Evolutionary conservation across 2,113 vertebrate genomes (phyloP).

Genomic region (Oreocharis arfaki): DNA sequence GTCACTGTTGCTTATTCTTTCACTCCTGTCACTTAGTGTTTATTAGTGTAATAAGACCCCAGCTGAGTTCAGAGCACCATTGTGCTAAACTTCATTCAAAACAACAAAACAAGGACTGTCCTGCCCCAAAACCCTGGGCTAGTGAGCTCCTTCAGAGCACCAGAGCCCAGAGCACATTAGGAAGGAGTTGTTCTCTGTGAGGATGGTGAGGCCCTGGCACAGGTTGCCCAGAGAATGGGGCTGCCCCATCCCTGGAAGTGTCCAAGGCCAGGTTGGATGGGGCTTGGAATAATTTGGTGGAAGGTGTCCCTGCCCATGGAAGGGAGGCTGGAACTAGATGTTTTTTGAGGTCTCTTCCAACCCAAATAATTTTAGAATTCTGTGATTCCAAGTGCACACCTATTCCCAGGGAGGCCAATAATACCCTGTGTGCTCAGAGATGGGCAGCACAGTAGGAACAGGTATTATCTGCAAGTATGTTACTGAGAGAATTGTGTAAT

Average conservation of each 20-base stretch:
- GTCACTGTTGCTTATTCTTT: conserved; percentile 22
- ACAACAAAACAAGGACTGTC: background rate
- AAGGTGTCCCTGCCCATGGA: background rate
- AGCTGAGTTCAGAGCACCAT: conserved; percentile 6
- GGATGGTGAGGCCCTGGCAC: background rate
- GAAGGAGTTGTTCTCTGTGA: background rate
- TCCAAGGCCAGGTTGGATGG: background rate
- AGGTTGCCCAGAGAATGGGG: background rate
- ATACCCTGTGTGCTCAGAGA: background rate
- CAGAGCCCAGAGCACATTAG: background rate
- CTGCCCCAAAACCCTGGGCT: background rate
- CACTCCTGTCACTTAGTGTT: conserved; percentile 3
- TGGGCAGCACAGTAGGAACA: background rate
- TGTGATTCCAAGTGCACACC: background rate
- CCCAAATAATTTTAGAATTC: background rate
- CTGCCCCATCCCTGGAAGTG: background rate
- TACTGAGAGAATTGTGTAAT: background rate
- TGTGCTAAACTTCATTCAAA: background rate
- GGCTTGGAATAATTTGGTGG: background rate
- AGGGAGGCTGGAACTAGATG: background rate
- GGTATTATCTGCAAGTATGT: background rate
- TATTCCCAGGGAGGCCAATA: background rate
- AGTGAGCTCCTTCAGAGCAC: background rate
- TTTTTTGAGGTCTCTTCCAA: background rate
- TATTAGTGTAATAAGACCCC: background rate